These are phyloP conservation scores for Zaprionus capensis DNA, from an alignment of 1,140 invertebrate genomes.

Conservation along the genomic window DNA sequence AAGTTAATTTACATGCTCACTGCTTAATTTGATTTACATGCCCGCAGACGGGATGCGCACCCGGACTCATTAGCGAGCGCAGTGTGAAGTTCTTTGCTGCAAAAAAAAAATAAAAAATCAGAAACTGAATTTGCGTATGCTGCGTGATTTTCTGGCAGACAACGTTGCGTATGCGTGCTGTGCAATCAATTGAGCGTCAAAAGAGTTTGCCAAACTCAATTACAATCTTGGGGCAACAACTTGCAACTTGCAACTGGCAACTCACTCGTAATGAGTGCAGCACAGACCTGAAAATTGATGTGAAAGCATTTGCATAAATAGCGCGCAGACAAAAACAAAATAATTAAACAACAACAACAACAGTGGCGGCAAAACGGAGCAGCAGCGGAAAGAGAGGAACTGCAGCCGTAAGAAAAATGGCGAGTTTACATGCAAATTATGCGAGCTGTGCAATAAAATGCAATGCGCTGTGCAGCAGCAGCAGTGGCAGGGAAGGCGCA, in stretches of 20 bases:
- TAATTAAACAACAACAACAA: constrained; percentile 49
- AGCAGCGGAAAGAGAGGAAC: not conserved
- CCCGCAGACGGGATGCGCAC: constrained; percentile 20
- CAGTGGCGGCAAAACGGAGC: not conserved
- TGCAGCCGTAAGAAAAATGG: constrained; percentile 69
- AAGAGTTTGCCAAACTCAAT: constrained; percentile 73
- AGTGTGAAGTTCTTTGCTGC: constrained; percentile 32
- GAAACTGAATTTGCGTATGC: not conserved
- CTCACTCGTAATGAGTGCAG: constrained; percentile 31
- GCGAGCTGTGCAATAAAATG: constrained; percentile 72
- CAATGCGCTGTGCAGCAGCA: constrained; percentile 19
- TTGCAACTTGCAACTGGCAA: constrained; percentile 18
- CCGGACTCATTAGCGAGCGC: constrained; percentile 56
- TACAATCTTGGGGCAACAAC: constrained; percentile 51
- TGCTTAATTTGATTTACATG: constrained; percentile 76
- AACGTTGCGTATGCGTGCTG: constrained; percentile 62
- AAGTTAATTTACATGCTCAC: constrained; percentile 79
- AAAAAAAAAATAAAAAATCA: constrained; percentile 32
- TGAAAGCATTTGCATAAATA: constrained; percentile 58
- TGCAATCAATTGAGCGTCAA: constrained; percentile 77
- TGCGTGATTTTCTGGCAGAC: constrained; percentile 31
- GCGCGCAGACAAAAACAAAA: constrained; percentile 46
- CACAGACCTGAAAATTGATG: constrained; percentile 54
- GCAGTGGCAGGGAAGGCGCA: constrained; percentile 12
- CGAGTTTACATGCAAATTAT: constrained; percentile 82